Conservation (phyloP, 2,888 invertebrate species). For the Parelbella ahira region DNA sequence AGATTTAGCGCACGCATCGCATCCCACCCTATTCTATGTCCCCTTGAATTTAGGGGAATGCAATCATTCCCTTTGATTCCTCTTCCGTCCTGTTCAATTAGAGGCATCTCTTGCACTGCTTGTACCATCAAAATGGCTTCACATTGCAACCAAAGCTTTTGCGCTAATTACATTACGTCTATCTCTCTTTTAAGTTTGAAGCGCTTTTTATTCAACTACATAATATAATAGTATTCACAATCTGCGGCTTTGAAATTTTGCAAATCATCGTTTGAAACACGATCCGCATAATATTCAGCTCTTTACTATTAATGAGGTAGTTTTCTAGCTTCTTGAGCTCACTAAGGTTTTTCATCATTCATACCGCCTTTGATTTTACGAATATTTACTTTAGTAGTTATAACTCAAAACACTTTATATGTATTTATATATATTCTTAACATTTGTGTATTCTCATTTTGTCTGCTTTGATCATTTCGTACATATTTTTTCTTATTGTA, state of each 20-base stretch:
- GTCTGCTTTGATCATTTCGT: conserved; percentile 5
- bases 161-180: conserved; percentile 38
- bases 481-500: not conserved
- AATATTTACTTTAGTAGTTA: not conserved
- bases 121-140: conserved; percentile 50
- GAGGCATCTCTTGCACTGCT: conserved; percentile 67
- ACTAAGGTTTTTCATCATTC: conserved; percentile 6
- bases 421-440: no score
- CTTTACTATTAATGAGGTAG: conserved; percentile 6
- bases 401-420: no score
- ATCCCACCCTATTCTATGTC: conserved; percentile 57
- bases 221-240: conserved; percentile 8
- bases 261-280: conserved; percentile 15
- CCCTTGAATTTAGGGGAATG: conserved; percentile 70
- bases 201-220: conserved; percentile 13
- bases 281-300: conserved; percentile 13
- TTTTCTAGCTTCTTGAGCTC: conserved; percentile 8
- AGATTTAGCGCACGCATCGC: conserved; percentile 72
- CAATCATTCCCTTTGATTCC: conserved; percentile 78
- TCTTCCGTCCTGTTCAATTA: conserved; percentile 77
- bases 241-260: conserved; percentile 11
- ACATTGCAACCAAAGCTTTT: conserved; percentile 37
- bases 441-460: not conserved
- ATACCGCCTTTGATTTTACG: conserved; percentile 16
- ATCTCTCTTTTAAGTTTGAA: conserved; percentile 20